These are phyloP conservation scores for Athalia cordata DNA, from an alignment of 2,888 invertebrate species.

Conservation along the genomic window DNA sequence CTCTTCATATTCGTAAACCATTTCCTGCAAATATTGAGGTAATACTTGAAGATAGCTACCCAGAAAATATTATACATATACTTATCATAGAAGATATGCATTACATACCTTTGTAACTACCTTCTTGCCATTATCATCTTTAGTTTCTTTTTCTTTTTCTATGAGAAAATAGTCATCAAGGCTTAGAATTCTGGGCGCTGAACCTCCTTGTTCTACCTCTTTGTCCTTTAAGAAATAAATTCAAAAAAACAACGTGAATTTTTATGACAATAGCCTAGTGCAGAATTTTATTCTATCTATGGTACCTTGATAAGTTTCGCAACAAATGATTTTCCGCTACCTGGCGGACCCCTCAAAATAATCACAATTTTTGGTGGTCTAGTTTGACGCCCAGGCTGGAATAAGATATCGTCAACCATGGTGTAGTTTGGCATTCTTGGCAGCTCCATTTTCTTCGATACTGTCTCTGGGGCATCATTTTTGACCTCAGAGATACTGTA, in stretches of 20 bases:
- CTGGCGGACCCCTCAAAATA: conserved; percentile 93
- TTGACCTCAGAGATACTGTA: conserved; percentile 41
- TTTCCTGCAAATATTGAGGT: conserved; percentile 75
- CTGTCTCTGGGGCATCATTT: conserved; percentile 38
- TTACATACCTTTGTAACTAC: conserved; percentile 77
- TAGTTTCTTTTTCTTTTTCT: conserved; percentile 85
- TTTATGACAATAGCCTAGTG: not conserved
- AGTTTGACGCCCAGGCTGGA: conserved; percentile 85
- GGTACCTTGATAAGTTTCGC: conserved; percentile 89
- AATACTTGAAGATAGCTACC: conserved; percentile 29
- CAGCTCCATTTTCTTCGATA: conserved; percentile 65
- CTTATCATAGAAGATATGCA: not conserved
- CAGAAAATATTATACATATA: conserved; percentile 52
- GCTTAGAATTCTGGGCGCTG: conserved; percentile 93
- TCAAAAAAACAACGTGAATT: not conserved
- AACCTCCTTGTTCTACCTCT: conserved; percentile 88
- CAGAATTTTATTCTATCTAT: conserved; percentile 34
- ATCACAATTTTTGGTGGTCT: conserved; percentile 90
- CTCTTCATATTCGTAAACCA: conserved; percentile 93
- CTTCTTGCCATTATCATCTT: conserved; percentile 84
- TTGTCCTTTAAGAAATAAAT: conserved; percentile 75
- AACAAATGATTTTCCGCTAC: conserved; percentile 94
- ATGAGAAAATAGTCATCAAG: conserved; percentile 97
- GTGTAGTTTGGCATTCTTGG: conserved; percentile 73
- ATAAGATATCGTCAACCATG: conserved; percentile 89